Base-by-base conservation (phyloP, 1,140 invertebrate species). In the Brachionus rubens region DNA sequence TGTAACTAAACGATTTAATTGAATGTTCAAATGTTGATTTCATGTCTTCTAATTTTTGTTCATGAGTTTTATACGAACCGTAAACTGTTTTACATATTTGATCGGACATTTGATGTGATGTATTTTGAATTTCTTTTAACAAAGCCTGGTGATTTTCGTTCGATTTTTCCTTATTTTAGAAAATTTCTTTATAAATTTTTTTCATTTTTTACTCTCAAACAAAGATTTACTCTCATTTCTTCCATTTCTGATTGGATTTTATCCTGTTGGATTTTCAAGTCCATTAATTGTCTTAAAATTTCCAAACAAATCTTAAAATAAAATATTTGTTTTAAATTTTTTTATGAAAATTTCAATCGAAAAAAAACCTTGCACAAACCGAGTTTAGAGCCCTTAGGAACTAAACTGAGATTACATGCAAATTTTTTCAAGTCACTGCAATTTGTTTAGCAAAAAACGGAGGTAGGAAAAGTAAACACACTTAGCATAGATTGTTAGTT, bases 201-300 rank as follows among this genome's bases (percentile, higher is more conserved):
- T 10, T 21, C 33, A 19, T 33, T 1, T 36, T 28, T n/a, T 2
- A 30, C 1, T 10, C 19, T 30, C 3, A 26, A 40, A 19, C 26
- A n/a, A 7, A 14, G 16, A 21, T n/a, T 41, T 72, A 72, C 68
- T 41, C 28, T 36, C 16, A 72, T 33, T 6, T 12, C 26, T 16
- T 72, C 47, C 16, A 72, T 14, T 40, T 72, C 68, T 33, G 46
- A 50, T 36, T 72, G 68, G 2, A 72, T 36, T 54, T 72, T 72
- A 41, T 50, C 68, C 21, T 72, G 46, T 33, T 72, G 65, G 14
- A 43, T n/a, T 46, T 68, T 68, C 40, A 68, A 33, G 6, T 50
- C 30, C 14, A 40, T 21, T n/a, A 72, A 2, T 48, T 72, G 43
- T 24, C 30, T 43, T 21, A 40, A 16, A 14, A 72, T 24, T 21